Base-by-base conservation (phyloP, 2,113 vertebrate species). In the Oxyura jamaicensis region DNA sequence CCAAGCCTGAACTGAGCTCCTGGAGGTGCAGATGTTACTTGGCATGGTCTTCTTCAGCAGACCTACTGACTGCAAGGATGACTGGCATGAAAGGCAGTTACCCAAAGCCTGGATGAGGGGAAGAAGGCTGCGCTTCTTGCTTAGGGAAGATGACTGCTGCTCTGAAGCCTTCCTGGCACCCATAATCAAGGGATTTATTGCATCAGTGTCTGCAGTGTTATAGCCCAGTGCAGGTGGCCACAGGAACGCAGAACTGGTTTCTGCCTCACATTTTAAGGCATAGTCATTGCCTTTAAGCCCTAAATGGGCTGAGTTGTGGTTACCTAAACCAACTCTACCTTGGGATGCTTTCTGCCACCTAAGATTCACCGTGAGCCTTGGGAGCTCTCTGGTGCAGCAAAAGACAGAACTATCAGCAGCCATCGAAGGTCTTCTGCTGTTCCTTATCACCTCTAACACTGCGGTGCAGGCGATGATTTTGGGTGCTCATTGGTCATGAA, bases 151-250 rank as follows among this genome's bases (percentile, higher is more conserved):
- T 11, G 13, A 12, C 35, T 50, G 9, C 69, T 81, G 69, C 50
- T 65, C 65, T 3, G 4, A n/a, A 76, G 74, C 44, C 42, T 25
- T 87, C 48, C 53, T 39, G 46, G 20, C 11, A 46, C 31, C 59
- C 22, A 19, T 29, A 10, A 8, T 7, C 44, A 50, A 36, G 50
- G 19, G 13, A 26, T 63, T 63, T 28, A 18, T 0, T 3, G 60
- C 79, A 29, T 55, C 35, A 2, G 0, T 13, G 10, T 39, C 42
- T 55, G 50, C 2, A 4, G 31, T 2, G 44, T 8, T 39, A 33
- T 29, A 55, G 31, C 33, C 56, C 48, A 14, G 76, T 4, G 48
- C 65, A 53, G 44, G 44, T 41, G 56, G 22, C 35, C 65, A 42
- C 25, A 56, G 67, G 66, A 65, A 59, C 25, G 65, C 10, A 18